Conservation (phyloP, 2,888 invertebrate genomes). For the Amblyjoppa fuscipennis region DNA sequence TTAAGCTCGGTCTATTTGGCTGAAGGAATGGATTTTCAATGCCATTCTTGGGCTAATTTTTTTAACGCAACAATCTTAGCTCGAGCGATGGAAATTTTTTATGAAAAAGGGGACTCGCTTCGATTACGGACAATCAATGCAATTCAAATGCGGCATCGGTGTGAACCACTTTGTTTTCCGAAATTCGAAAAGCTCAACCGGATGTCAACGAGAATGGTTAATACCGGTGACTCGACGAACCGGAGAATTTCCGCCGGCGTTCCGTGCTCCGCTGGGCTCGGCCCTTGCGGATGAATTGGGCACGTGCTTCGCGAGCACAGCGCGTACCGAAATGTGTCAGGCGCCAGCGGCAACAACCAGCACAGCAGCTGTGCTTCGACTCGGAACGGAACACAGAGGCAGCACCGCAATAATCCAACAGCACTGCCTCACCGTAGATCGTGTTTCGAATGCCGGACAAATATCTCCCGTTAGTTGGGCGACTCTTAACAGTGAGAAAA, state of each 20-base stretch:
- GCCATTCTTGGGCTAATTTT: too few relatives aligned
- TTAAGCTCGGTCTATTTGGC: too few relatives aligned
- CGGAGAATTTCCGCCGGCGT: constrained; percentile 40
- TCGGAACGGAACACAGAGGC: constrained; percentile 3
- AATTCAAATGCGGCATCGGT: too few relatives aligned
- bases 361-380: constrained; percentile 44
- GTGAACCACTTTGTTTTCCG: not conserved
- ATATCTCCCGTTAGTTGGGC: constrained; percentile 9
- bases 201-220: constrained; percentile 52
- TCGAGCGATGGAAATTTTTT: too few relatives aligned
- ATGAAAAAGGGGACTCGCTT: too few relatives aligned
- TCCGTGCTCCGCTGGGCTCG: not conserved
- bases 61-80: too few relatives aligned
- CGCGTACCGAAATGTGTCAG: constrained; percentile 58
- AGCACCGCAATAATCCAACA: constrained; percentile 33
- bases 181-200: constrained; percentile 34
- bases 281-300: constrained; percentile 29
- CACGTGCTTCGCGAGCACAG: constrained; percentile 36
- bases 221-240: constrained; percentile 37
- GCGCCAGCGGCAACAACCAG: constrained; percentile 38
- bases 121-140: too few relatives aligned
- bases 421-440: constrained; percentile 7
- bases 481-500: constrained; percentile 14
- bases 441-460: constrained; percentile 48
- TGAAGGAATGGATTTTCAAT: too few relatives aligned